Evolutionary conservation across 2,888 invertebrate genomes (phyloP), one percentile per base, ranked within the genome.

Genomic region (Notodonta dromedarius): DNA sequence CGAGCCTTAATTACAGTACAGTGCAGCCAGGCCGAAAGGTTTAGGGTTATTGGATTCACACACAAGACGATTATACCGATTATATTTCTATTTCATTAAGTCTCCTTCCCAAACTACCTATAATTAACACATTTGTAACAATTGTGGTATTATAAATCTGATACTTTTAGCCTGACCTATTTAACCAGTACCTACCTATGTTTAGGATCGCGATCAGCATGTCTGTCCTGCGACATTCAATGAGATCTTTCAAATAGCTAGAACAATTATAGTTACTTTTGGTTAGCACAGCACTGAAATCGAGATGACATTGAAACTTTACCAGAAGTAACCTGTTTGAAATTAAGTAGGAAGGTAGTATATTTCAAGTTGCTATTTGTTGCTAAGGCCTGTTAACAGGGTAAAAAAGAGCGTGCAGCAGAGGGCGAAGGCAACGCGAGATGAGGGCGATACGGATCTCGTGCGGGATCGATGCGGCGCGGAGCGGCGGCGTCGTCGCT

Each of bases 391-490:
- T 57, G 60, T 63, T 62, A 59, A 58, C 61, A 56, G 59, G 57
- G 58, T 62, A 60, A 53, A 44, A 24, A 35, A 62, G 51, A 48
- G 42, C 13, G 57, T 52, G 59, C 64, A 55, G 60, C 48, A 58
- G 62, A 65, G 58, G 61, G 55, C 63, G 55, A 51, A 59, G 65
- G 63, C 67, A 51, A 60, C 62, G 56, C 56, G 65, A 58, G 68
- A 57, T 55, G 65, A 58, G 68, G 60, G 73, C 65, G 63, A 5
- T 16, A 24, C 54, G 54, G 53, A n/a, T 16, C n/a, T 8, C 66
- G 67, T 63, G 61, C 66, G 72, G 76, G 77, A 81, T 85, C 81
- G 82, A 83, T 83, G 81, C 62, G 64, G 67, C 67, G 73, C 35
- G 35, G 35, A 5, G 35, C 70, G 65, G 35, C 70, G 65, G 63